Evolutionary conservation across 2,797 vertebrate genomes (phyloP).

Genomic region (Sylvia borin): DNA sequence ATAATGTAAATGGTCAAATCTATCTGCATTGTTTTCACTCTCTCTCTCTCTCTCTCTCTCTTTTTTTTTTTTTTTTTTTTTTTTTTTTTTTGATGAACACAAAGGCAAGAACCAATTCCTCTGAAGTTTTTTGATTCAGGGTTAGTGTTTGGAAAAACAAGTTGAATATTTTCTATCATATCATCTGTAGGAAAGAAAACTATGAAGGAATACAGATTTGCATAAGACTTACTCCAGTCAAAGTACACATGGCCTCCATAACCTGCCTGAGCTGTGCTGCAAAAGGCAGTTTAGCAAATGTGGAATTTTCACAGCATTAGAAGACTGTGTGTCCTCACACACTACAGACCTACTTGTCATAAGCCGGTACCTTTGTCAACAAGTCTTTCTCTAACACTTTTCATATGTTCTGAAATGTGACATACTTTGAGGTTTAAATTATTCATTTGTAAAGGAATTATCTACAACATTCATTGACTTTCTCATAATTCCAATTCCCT

Average conservation of each 20-base stretch:
- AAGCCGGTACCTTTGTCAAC: accelerated
- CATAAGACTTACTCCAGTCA: not conserved
- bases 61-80: not conserved
- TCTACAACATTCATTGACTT: not conserved
- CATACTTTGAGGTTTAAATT: not conserved
- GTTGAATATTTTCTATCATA: not conserved
- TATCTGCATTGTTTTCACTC: not conserved
- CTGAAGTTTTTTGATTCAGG: not conserved
- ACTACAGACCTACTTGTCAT: not conserved
- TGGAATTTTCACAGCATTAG: not conserved
- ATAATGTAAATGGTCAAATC: not conserved
- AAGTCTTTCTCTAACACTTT: not conserved
- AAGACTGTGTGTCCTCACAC: not conserved
- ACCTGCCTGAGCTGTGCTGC: not conserved
- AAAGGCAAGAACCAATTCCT: not conserved
- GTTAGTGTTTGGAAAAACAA: not conserved
- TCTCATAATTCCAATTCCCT: not conserved
- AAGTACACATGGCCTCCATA: not conserved
- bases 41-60: not conserved
- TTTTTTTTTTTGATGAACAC: not conserved
- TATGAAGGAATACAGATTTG: not conserved
- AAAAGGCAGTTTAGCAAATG: not conserved
- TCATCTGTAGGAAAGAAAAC: not conserved
- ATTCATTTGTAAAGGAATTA: not conserved
- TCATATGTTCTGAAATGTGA: not conserved